Conservation (phyloP, 1,140 invertebrate species). For the Heterodera carotae region DNA sequence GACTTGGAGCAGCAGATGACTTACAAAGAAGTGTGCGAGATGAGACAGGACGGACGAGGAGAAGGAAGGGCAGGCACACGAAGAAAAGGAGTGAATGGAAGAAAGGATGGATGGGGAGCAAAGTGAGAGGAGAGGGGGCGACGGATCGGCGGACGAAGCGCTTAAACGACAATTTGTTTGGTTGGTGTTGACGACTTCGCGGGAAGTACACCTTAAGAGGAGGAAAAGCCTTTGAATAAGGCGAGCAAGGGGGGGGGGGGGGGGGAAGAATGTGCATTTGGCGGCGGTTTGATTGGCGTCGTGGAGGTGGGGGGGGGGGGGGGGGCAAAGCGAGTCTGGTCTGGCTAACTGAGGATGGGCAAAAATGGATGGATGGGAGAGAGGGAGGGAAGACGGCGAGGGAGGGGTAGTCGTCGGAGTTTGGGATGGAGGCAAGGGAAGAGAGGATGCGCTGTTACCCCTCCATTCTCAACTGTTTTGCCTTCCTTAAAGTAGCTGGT, state of each 20-base stretch:
- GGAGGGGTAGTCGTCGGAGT: background rate
- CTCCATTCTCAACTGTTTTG: background rate
- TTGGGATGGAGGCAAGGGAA: background rate
- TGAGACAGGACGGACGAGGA: conserved; percentile 4
- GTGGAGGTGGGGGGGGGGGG: background rate
- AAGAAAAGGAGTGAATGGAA: background rate
- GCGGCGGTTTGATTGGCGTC: background rate
- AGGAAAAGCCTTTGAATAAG: background rate
- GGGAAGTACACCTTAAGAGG: background rate
- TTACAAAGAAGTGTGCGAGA: conserved; percentile 20
- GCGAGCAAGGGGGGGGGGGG: background rate
- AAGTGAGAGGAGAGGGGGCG: background rate
- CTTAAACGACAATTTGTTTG: conserved; percentile 4
- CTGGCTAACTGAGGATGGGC: background rate
- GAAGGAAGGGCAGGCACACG: background rate
- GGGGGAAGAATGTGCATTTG: background rate
- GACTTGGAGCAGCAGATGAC: conserved; percentile 16
- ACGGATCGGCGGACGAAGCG: conserved; percentile 3
- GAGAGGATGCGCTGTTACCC: background rate
- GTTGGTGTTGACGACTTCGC: background rate
- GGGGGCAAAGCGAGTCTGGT: no score
- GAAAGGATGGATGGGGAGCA: background rate
- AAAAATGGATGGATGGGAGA: background rate
- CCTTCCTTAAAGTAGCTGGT: conserved; percentile 1
- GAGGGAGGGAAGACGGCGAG: no score